These are phyloP conservation scores for Orussus abietinus DNA, from an alignment of 1,140 invertebrate species.

Conservation along the genomic window DNA sequence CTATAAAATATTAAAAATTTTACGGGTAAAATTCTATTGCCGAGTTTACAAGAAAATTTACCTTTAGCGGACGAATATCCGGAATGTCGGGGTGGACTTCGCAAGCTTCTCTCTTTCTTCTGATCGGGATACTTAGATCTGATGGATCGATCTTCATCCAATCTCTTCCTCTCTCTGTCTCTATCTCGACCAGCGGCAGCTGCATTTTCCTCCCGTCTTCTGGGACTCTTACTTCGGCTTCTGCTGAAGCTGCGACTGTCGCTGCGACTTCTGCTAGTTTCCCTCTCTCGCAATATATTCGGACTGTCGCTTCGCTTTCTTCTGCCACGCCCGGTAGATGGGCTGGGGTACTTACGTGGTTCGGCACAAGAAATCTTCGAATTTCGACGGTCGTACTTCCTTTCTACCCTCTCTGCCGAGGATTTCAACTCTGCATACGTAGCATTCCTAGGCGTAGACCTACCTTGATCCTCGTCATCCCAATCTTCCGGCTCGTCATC, in stretches of 20 bases:
- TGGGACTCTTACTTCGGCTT: slow-evolving; percentile 44
- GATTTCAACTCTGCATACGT: no score
- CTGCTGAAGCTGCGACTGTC: slow-evolving; percentile 37
- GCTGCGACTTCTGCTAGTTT: slow-evolving; percentile 32
- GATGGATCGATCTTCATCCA: slow-evolving; percentile 28
- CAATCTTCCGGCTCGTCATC: neutral
- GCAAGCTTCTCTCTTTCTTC: slow-evolving; percentile 32
- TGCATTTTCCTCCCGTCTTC: slow-evolving; percentile 31
- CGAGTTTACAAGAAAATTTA: slow-evolving; percentile 16
- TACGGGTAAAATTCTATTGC: neutral
- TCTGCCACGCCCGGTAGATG: slow-evolving; percentile 24
- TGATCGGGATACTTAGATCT: slow-evolving; percentile 29
- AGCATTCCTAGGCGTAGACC: no score
- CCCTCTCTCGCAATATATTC: slow-evolving; percentile 32
- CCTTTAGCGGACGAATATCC: slow-evolving; percentile 25
- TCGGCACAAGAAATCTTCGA: slow-evolving; percentile 23
- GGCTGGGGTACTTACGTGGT: no score
- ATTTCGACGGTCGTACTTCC: no score
- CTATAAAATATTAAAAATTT: slow-evolving; percentile 1
- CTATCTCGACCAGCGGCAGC: slow-evolving; percentile 16
- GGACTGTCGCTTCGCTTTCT: slow-evolving; percentile 32
- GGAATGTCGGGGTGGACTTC: slow-evolving; percentile 32
- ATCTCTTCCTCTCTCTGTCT: slow-evolving; percentile 24
- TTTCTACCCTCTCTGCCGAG: no score
- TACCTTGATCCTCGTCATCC: neutral